Base-by-base conservation (phyloP, 2,113 vertebrate species). In the Myodes glareolus region DNA sequence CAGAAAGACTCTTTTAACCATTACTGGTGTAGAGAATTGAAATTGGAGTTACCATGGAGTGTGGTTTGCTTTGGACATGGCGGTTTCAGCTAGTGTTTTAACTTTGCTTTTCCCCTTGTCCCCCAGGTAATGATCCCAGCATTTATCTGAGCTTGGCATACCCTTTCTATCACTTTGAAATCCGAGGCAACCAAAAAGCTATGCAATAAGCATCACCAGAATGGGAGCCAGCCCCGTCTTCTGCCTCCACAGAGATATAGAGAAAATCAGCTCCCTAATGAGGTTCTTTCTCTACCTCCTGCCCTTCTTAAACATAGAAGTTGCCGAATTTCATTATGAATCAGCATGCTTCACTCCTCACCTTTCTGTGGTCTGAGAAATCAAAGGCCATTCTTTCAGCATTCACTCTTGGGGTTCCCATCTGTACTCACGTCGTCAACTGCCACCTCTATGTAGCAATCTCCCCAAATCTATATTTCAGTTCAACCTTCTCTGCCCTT, bases 261-360 rank as follows among this genome's bases (percentile, higher is more conserved):
- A 96, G 85, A 85, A 85, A 95, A 96, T 90, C 55, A 94, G 81
- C 58, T 84, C 55, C 42, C 27, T 92, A 88, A 92, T 73, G 50
- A 93, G 88, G 39, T 36, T 94, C 29, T 63, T 95, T 94, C 45
- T 96, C 7, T 92, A 88, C 63, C 50, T 58, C 78, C 70, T 94
- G 92, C 58, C 70, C 61, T 93, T 47, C 58, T 90, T 84, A 95
- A 96, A 96, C 92, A 55, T 77, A 72, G 73, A 70, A 31, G 68
- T 58, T 86, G 50, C 13, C 50, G 72, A 16, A 91, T 91, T 95
- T 70, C 85, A 86, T 94, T 91, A 55, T 55, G 73, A 86, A 76
- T 76, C 86, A 14, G n/a, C 82, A 67, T 73, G 45, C 52, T 72
- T 86, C 11, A 0, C 81, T 92, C 86, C 39, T 92, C 67, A 81